Conservation (phyloP, 2,113 vertebrate species). For the Fulica atra region DNA sequence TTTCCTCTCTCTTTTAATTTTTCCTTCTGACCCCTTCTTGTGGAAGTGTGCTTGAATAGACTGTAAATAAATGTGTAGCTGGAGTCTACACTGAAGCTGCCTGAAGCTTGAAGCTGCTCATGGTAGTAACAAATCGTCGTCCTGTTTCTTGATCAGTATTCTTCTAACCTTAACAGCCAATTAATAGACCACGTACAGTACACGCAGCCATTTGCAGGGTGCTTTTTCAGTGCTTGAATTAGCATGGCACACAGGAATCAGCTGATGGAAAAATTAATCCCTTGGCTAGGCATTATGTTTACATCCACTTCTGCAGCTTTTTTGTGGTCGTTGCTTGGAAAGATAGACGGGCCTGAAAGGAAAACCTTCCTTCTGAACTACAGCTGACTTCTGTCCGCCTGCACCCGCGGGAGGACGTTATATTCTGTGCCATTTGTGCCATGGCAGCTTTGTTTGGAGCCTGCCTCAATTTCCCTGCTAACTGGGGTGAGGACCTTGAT, state of each 20-base stretch:
- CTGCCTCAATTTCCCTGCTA: neutral
- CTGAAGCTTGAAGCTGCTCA: neutral
- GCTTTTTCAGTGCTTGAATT: neutral
- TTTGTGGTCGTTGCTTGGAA: neutral
- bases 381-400: neutral
- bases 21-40: neutral
- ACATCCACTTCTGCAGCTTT: neutral
- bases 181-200: neutral
- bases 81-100: neutral
- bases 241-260: neutral
- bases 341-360: neutral
- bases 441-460: rapidly evolving
- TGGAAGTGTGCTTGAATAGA: neutral
- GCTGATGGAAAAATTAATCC: neutral
- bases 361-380: neutral
- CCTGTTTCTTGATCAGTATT: neutral
- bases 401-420: neutral
- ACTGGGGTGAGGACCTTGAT: neutral
- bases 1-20: neutral
- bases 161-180: neutral
- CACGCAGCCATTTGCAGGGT: neutral
- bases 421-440: neutral
- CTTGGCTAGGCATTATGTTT: neutral
- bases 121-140: neutral
- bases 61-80: neutral